Base-by-base conservation (phyloP, 2,797 vertebrate species). In the Otolemur crassicaudatus region DNA sequence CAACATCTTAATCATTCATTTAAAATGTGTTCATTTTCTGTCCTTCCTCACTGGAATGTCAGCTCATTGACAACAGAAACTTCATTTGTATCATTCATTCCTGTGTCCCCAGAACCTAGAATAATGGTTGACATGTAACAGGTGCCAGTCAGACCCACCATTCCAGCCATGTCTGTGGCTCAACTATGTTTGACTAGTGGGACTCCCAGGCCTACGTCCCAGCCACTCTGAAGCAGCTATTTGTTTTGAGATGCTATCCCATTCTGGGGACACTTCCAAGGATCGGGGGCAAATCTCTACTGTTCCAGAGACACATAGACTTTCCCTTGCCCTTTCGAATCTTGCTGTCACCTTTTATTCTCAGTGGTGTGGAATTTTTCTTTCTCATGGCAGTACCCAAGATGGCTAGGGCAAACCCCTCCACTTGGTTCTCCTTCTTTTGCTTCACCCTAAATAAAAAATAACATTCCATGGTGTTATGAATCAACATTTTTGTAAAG, bases 1-100 rank as follows among this genome's bases (percentile, higher is more conserved):
- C 5, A n/a, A 20, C 82, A 72, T 65, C 56, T 94, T 34, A 60
- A 92, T 90, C 79, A 43, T 69, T 85, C 37, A 70, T 27, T 70
- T 95, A 76, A 94, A 93, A 90, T 81, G 46, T 94, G 72, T 53
- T 88, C 60, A 61, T 96, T 94, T 67, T 84, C 73, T 56, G 34
- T 58, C 19, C 2, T 37, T 90, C 22, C 34, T 17, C 31, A 73
- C 5, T 43, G 92, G 17, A 73, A 73, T 43, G 46, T 84, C 94
- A 90, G 46, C 16, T 58, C 73, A 11, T 0, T 49, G 73, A 76
- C 90, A n/a, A 19, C 27, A 83, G 61, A 46, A n/a, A 89, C n/a
- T 53, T 90, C 40, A 63, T 84, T 63, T 49, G 9, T 93, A 94
- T 93, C 58, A 92, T 72, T 83, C 53, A 82, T 65, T 87, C 43